These are phyloP conservation scores for Macrosiphum euphorbiae DNA, from an alignment of 2,888 invertebrate species.

Conservation along the genomic window DNA sequence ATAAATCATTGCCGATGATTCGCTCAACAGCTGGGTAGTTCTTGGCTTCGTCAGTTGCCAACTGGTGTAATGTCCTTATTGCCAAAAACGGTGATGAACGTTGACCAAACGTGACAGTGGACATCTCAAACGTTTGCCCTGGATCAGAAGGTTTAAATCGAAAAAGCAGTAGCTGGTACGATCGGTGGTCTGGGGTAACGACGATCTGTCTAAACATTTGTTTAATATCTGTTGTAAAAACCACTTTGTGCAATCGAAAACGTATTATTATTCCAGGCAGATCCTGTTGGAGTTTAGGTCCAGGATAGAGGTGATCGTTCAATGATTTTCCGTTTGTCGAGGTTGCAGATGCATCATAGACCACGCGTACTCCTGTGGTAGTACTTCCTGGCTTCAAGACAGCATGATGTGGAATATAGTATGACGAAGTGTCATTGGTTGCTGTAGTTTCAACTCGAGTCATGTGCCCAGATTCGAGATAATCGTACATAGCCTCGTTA, in stretches of 20 bases:
- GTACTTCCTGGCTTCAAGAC: neutral
- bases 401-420: conserved; percentile 49
- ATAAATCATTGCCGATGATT: neutral
- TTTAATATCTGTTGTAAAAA: conserved; percentile 63
- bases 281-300: conserved; percentile 64
- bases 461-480: neutral
- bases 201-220: conserved; percentile 66
- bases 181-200: neutral
- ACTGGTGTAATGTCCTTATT: neutral
- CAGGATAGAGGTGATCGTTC: conserved; percentile 53
- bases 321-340: conserved; percentile 20
- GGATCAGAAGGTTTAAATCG: neutral
- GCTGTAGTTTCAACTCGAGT: neutral
- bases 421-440: neutral
- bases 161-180: neutral
- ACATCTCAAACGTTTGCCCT: neutral
- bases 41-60: neutral
- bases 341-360: conserved; percentile 10
- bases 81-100: neutral
- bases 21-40: neutral
- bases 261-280: conserved; percentile 51
- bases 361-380: conserved; percentile 19
- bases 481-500: neutral
- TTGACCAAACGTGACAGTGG: neutral
- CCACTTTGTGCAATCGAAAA: conserved; percentile 61